Base-by-base conservation (phyloP, 2,797 vertebrate species). In the Pseudochaenichthys georgianus region DNA sequence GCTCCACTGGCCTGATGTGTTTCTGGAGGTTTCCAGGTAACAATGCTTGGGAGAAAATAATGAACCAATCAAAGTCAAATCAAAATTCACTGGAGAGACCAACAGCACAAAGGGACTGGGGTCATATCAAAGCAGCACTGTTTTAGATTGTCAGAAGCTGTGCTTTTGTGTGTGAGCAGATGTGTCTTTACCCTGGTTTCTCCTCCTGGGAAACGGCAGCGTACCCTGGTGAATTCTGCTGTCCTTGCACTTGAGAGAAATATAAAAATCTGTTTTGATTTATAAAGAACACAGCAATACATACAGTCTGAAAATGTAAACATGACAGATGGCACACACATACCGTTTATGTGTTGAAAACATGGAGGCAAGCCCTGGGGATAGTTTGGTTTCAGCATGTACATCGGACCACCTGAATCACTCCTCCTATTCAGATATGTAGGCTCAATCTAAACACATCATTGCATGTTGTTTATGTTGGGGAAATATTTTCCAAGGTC, bases 11-110 rank as follows among this genome's bases (percentile, higher is more conserved):
- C 31, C 69, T 77, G 85, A 9, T 78, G 87, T 31, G 59, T 70
- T 77, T 89, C 87, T 28, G 77, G 60, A 19, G 88, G 74, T 68
- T 87, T 90, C 88, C 91, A 91, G 60, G 85, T 70, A 63, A 72
- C 47, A 38, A 75, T 74, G 80, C 91, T 93, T 66, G 34, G 60
- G 63, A 72, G 38, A 38, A 73, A 78, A 78, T 21, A 21, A 15
- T 63, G 52, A 64, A 34, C 50, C 69, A 87, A 67, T 81, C 34
- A 77, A 41, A 45, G 64, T 13, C 52, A 62, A 72, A 54, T 1
- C 0, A 58, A 38, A 75, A 87, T 13, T 65, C 62, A 65, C 43
- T 38, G 11, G 64, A 67, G 66, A 71, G 60, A 62, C 45, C 13
- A 59, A 13, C 12, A 28, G 38, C 50, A 48, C 57, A 60, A 58